Conservation (phyloP, 2,888 invertebrate genomes). For the Drosophila neonasuta region DNA sequence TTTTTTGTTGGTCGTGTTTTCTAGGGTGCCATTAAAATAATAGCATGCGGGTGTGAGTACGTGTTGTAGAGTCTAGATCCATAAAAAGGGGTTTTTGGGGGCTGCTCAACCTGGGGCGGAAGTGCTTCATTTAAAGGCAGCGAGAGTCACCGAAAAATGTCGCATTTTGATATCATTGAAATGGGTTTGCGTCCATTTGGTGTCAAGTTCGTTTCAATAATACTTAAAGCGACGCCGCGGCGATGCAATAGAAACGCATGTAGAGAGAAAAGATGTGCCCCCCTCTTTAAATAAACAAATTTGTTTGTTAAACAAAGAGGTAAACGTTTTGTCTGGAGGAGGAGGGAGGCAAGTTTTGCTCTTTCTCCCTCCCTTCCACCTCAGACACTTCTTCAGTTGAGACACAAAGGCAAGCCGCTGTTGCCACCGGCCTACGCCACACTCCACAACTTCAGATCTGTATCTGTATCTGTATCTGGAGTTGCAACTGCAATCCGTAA, state of each 20-base stretch:
- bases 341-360: slow-evolving; percentile 2
- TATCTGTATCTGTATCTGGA: not conserved
- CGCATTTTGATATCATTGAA: slow-evolving; percentile 59
- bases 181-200: slow-evolving; percentile 66
- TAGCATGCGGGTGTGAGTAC: not conserved
- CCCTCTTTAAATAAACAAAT: slow-evolving; percentile 42
- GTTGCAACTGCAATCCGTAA: slow-evolving; percentile 21
- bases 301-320: slow-evolving; percentile 72
- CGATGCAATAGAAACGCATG: slow-evolving; percentile 3
- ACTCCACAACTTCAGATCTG: slow-evolving; percentile 14
- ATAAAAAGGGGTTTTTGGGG: not conserved
- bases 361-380: not conserved
- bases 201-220: slow-evolving; percentile 74
- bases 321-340: slow-evolving; percentile 25
- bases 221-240: slow-evolving; percentile 30
- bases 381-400: not conserved
- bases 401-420: slow-evolving; percentile 27
- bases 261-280: slow-evolving; percentile 6
- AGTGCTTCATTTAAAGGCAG: slow-evolving; percentile 40
- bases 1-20: not conserved
- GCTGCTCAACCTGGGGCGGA: slow-evolving; percentile 29
- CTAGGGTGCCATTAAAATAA: slow-evolving; percentile 14
- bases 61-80: not conserved
- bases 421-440: slow-evolving; percentile 60
- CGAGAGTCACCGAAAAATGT: slow-evolving; percentile 28